Percentiles rank a stretch among this genome's conserved stretches.
These are phyloP conservation scores for Saguinus midas DNA, from an alignment of 2,113 vertebrate species.

Conservation along the genomic window DNA sequence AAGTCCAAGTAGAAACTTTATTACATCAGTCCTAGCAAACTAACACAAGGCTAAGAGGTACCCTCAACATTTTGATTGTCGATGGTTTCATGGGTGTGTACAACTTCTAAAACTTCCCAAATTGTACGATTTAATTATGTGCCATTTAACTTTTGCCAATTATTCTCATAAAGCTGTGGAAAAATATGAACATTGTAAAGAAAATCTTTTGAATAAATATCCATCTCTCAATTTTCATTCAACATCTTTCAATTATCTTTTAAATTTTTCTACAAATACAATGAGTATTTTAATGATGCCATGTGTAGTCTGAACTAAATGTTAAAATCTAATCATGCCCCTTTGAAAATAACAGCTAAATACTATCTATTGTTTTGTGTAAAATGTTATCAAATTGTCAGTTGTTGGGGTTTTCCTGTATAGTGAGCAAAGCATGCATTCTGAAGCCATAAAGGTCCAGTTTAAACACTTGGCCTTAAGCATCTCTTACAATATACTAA, in stretches of 20 bases:
- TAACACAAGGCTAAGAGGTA: neutral
- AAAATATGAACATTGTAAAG: neutral
- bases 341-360: constrained; percentile 27
- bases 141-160: neutral
- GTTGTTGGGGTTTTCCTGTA: neutral
- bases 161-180: neutral
- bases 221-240: neutral
- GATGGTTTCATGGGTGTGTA: neutral
- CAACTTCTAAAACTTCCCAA: neutral
- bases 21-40: neutral
- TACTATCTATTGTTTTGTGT: neutral
- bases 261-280: neutral
- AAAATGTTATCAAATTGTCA: constrained; percentile 30
- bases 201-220: constrained; percentile 5
- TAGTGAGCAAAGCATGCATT: neutral
- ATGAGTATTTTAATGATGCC: neutral
- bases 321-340: neutral
- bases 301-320: neutral
- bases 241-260: constrained; percentile 7
- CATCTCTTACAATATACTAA: neutral
- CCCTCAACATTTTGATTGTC: neutral
- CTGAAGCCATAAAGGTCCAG: neutral
- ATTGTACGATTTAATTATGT: neutral
- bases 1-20: neutral
- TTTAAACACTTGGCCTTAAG: neutral